Evolutionary conservation across 30 jellyfish, hydroid and myxozoan species (phyloP), one percentile per base, ranked within the genome.

Genomic region (Turritopsis rubra): DNA sequence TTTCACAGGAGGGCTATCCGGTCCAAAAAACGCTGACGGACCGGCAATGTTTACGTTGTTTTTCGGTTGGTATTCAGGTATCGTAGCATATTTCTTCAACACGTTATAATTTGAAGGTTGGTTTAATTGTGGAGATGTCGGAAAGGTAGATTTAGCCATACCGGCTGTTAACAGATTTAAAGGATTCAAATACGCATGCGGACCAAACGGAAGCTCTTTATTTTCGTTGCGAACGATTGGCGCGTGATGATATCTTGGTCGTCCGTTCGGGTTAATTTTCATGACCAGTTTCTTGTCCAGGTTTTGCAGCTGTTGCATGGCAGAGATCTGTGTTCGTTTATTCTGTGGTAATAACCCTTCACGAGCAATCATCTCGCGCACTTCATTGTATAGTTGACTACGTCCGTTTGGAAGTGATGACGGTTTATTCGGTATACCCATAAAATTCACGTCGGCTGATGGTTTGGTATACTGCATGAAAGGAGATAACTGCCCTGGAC

Each of bases 161-260:
- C 85, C 72, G 9, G 77, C 31, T 8, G 30, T 23, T 22, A 68
- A n/a, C 30, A 22, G 77, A 8, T 68, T 68, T 9, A 27, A 27
- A 27, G 28, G 22, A 77, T 30, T 77, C 28, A 77, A 29, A 29
- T 77, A 77, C 73, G 85, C 85, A 77, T 77, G 85, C 28, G 85
- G 85, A 18, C 85, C 71, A 29, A 77, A 77, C 71, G 85, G 85
- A 77, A 77, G 85, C 72, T 77, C 85, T 0, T 29, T 53, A 72
- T 77, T 77, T 29, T 77, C 85, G 72, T 77, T 77, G 8, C 85
- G 66, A 19, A 77, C 53, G 20, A 77, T 52, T 19, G 85, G 85
- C 8, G 85, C 82, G 53, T 77, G 85, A 30, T 60, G 66, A 66
- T 28, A 77, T 25, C 85, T 25, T 19, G 72, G 21, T 29, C 71